A percentile compares a stretch with the other conserved stretches of the same genome.
These are phyloP conservation scores for Craterocephalus amniculus DNA, from an alignment of 2,797 vertebrate species.

Conservation along the genomic window DNA sequence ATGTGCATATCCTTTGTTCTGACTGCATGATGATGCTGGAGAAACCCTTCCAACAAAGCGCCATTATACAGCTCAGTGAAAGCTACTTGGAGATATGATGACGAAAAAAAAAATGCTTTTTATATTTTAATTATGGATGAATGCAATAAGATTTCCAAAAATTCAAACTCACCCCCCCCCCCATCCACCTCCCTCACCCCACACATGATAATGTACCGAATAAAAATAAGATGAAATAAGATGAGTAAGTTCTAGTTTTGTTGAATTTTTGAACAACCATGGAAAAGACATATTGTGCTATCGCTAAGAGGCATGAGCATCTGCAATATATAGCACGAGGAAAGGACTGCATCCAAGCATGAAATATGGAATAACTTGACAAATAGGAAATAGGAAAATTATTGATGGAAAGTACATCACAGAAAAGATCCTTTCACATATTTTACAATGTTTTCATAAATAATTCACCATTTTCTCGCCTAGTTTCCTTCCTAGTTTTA, in stretches of 20 bases:
- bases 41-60: conserved; percentile 54
- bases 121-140: conserved; percentile 68
- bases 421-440: conserved; percentile 40
- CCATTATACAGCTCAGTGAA: conserved; percentile 54
- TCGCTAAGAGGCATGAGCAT: conserved; percentile 63
- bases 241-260: conserved; percentile 53
- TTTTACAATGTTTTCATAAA: conserved; percentile 55
- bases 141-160: conserved; percentile 48
- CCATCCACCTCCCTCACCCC: background rate
- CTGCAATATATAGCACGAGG: conserved; percentile 63
- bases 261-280: conserved; percentile 60
- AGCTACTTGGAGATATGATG: conserved; percentile 69
- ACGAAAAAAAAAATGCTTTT: conserved; percentile 37
- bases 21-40: conserved; percentile 86
- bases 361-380: conserved; percentile 76
- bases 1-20: conserved; percentile 91
- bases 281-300: conserved; percentile 66
- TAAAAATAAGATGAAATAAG: conserved; percentile 43
- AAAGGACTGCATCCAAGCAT: conserved; percentile 68
- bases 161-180: conserved; percentile 13
- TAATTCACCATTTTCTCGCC: conserved; percentile 32
- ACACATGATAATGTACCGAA: conserved; percentile 29
- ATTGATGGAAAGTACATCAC: conserved; percentile 68
- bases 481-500: conserved; percentile 20
- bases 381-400: conserved; percentile 67